Percentiles rank a stretch among this genome's conserved stretches.
Conservation (phyloP, 2,888 invertebrate genomes). For the Cheiracanthium punctorium region DNA sequence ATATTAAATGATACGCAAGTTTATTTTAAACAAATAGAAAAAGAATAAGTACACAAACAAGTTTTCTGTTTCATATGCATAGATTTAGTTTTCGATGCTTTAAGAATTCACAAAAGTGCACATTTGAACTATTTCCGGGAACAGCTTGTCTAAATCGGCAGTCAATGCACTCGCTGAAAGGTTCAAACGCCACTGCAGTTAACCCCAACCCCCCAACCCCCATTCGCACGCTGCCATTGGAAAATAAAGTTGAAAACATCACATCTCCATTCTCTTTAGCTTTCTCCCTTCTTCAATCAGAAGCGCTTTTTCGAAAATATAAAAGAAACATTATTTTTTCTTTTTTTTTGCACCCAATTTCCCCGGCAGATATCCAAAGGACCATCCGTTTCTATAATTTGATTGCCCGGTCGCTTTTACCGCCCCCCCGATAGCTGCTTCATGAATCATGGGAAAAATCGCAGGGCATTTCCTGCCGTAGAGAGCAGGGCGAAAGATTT, state of each 20-base stretch:
- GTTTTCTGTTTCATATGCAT: no score
- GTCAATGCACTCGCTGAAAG: no score
- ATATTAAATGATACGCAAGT: no score
- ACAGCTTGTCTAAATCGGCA: no score
- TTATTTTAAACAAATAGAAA: no score
- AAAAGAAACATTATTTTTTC: neutral
- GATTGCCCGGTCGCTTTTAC: conserved; percentile 8
- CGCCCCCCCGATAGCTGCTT: neutral
- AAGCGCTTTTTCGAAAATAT: neutral
- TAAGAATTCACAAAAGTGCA: no score
- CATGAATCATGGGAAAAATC: conserved; percentile 5
- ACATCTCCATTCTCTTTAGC: neutral
- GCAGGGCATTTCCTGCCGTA: neutral
- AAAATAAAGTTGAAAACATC: neutral
- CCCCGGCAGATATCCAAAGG: neutral
- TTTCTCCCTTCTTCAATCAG: neutral
- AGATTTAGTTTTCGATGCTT: no score
- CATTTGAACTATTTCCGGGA: no score
- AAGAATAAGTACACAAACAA: no score
- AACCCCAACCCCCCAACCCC: no score
- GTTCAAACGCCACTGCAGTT: no score
- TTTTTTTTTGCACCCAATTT: no score
- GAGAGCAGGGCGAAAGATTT: neutral
- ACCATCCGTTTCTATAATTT: conserved; percentile 5
- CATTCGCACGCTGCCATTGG: neutral